phyloP scores from a whole-genome alignment of 2,888 invertebrate genomes.

The Acronicta aceris region DNA sequence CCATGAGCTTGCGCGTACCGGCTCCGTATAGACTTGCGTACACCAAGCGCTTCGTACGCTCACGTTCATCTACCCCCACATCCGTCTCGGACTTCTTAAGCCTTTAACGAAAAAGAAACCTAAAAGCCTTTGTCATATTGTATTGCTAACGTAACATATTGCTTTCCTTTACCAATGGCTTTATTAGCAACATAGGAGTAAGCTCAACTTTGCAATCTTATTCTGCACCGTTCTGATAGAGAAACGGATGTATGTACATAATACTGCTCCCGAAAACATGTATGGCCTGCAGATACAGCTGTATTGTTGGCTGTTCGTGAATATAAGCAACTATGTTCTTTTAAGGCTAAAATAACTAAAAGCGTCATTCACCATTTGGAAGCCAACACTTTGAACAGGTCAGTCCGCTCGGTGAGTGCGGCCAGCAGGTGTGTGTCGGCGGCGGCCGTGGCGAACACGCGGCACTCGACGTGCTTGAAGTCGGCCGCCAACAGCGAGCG shows the following conservation, averaged over 20 bases:
- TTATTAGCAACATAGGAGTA: too few species aligned
- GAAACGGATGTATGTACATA: too few species aligned
- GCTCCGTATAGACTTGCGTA: constrained; percentile 88
- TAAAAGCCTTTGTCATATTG: neutral
- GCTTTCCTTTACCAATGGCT: too few species aligned
- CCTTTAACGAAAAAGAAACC: constrained; percentile 60
- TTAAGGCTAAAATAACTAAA: neutral
- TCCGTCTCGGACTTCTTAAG: constrained; percentile 65
- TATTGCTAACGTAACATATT: too few species aligned
- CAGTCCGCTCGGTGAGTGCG: constrained; percentile 65
- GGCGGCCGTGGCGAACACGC: constrained; percentile 83
- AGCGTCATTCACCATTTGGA: constrained; percentile 72
- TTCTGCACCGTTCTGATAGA: too few species aligned
- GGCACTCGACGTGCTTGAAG: constrained; percentile 86
- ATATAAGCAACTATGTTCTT: too few species aligned
- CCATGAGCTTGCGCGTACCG: constrained; percentile 77
- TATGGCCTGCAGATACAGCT: too few species aligned
- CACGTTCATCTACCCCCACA: constrained; percentile 74
- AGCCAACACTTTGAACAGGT: constrained; percentile 80
- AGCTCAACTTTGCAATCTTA: too few species aligned
- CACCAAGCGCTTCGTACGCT: constrained; percentile 85
- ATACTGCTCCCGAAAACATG: too few species aligned
- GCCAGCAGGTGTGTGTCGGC: constrained; percentile 68
- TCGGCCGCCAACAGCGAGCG: constrained; percentile 79
- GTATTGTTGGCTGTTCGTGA: too few species aligned